A percentile compares a stretch with the other conserved stretches of the same genome.
Conservation (phyloP, 2,797 vertebrate genomes). For the Sphaeramia orbicularis region DNA sequence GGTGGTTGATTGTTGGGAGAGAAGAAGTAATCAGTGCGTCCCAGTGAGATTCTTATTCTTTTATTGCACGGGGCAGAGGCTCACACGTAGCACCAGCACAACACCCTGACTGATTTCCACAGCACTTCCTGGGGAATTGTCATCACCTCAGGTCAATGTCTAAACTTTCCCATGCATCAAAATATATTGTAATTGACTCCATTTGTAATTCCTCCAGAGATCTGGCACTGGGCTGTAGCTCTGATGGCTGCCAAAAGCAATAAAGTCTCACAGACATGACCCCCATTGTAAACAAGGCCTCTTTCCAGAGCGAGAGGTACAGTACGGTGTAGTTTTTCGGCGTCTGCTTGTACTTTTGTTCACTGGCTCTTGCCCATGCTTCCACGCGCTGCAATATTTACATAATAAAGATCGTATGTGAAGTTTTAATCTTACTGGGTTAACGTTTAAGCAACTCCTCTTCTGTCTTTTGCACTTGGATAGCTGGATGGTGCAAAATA, state of each 20-base stretch:
- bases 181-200: constrained; percentile 85
- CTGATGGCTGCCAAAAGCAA: constrained; percentile 82
- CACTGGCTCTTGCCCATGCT: constrained; percentile 29
- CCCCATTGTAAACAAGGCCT: constrained; percentile 76
- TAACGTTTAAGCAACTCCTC: neutral
- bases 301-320: constrained; percentile 45
- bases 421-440: constrained; percentile 42
- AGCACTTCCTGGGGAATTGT: constrained; percentile 76
- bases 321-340: constrained; percentile 38
- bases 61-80: constrained; percentile 68
- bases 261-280: constrained; percentile 80
- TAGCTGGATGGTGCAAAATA: neutral
- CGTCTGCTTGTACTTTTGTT: constrained; percentile 26
- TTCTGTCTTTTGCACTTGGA: neutral
- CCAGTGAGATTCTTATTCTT: constrained; percentile 47
- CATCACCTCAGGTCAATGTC: constrained; percentile 82
- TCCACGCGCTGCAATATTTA: constrained; percentile 36
- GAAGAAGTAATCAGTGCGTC: constrained; percentile 46
- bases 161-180: constrained; percentile 83
- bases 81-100: constrained; percentile 46
- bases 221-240: constrained; percentile 71
- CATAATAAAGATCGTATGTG: constrained; percentile 20
- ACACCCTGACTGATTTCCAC: constrained; percentile 74
- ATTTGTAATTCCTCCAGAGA: constrained; percentile 84
- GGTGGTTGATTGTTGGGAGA: constrained; percentile 51